Percentiles rank a stretch among this genome's conserved stretches.
phyloP scores from a whole-genome alignment of 2,888 invertebrate species.

The Ochropacha duplaris region DNA sequence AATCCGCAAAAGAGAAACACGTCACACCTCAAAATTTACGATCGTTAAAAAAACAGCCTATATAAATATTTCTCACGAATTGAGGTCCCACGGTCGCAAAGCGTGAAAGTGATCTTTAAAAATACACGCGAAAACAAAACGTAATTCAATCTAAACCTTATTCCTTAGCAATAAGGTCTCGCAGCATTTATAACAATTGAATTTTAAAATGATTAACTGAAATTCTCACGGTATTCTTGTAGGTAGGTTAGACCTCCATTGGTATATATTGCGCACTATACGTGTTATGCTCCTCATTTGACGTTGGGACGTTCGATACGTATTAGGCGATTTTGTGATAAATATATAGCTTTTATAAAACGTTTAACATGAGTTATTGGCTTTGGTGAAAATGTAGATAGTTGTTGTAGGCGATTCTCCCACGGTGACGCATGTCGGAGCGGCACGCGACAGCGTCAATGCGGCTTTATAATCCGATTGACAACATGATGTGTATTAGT shows the following conservation, averaged over 20 bases:
- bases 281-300: not conserved
- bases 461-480: no score
- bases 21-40: not conserved
- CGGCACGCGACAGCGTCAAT: no score
- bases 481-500: no score
- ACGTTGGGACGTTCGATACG: no score
- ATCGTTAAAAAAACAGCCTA: constrained; percentile 7
- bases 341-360: no score
- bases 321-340: no score
- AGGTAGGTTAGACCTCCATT: constrained; percentile 12
- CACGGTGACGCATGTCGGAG: no score
- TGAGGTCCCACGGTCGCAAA: constrained; percentile 32
- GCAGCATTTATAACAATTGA: not conserved
- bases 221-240: constrained; percentile 39
- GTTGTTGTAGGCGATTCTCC: no score
- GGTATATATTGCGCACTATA: not conserved
- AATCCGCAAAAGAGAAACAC: constrained; percentile 11
- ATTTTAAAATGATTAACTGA: constrained; percentile 15
- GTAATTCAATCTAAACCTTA: not conserved
- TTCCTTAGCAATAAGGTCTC: not conserved
- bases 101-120: constrained; percentile 31
- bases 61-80: constrained; percentile 38
- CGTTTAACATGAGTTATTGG: no score
- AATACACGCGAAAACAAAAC: not conserved
- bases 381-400: no score